Percentiles rank a stretch among this genome's conserved stretches.
These are phyloP conservation scores for Passer domesticus DNA, from an alignment of 2,113 vertebrate genomes.

Conservation along the genomic window DNA sequence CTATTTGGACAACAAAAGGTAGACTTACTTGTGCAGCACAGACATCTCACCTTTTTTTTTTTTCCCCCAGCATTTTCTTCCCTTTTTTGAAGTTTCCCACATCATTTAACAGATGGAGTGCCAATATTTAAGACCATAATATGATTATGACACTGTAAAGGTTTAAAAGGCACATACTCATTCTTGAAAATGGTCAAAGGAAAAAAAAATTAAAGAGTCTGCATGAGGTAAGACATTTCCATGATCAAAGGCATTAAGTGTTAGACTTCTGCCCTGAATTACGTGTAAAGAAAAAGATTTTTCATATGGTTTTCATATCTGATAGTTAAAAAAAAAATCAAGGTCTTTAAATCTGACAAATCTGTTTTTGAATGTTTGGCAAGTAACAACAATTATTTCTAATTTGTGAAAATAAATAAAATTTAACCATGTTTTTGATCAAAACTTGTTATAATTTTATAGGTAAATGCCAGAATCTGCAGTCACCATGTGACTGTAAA, in stretches of 20 bases:
- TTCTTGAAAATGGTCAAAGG: background rate
- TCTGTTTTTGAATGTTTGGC: background rate
- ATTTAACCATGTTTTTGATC: background rate
- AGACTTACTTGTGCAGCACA: background rate
- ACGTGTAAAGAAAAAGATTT: background rate
- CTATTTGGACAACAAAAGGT: background rate
- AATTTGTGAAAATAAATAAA: background rate
- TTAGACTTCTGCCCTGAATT: background rate
- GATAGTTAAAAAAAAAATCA: background rate
- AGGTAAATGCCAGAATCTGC: background rate
- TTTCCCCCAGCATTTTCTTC: background rate
- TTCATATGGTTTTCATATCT: background rate
- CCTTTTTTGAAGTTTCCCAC: background rate
- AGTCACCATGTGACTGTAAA: background rate
- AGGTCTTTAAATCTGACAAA: background rate
- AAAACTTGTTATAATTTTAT: background rate
- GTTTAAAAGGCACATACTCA: background rate
- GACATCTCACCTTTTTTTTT: background rate
- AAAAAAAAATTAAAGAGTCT: background rate
- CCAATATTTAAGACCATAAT: background rate
- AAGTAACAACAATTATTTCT: background rate
- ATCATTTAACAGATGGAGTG: background rate
- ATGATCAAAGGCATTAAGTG: background rate
- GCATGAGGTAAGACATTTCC: background rate
- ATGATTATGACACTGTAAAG: background rate